Conservation (phyloP, 2,888 invertebrate species). For the Ennomos erosarius region DNA sequence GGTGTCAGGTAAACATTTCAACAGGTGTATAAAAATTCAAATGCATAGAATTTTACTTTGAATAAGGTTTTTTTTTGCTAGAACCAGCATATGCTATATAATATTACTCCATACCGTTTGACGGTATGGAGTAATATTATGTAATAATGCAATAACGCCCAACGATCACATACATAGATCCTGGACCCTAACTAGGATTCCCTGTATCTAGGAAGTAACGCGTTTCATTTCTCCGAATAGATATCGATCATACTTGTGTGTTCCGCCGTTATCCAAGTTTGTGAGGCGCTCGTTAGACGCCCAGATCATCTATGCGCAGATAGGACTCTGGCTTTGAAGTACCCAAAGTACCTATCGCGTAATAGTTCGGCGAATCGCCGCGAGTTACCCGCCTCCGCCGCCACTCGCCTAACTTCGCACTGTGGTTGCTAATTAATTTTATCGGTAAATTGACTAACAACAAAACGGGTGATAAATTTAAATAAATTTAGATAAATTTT, state of each 20-base stretch:
- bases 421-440: slow-evolving; percentile 23
- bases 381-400: slow-evolving; percentile 2
- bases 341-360: slow-evolving; percentile 6
- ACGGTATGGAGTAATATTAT: no score
- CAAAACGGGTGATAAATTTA: slow-evolving; percentile 8
- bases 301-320: slow-evolving; percentile 19
- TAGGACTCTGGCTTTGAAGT: slow-evolving; percentile 5
- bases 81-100: no score
- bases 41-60: no score
- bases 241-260: slow-evolving; percentile 8
- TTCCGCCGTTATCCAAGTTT: slow-evolving; percentile 14
- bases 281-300: slow-evolving; percentile 10
- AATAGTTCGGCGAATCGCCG: slow-evolving; percentile 8
- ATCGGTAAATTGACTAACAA: slow-evolving; percentile 16
- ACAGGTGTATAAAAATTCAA: no score
- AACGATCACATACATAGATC: no score
- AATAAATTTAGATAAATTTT: no score
- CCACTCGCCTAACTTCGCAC: slow-evolving; percentile 15
- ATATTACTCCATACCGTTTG: no score
- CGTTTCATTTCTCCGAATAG: slow-evolving; percentile 1
- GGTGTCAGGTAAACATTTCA: no score
- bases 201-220: no score
- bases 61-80: no score
- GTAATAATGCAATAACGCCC: no score
- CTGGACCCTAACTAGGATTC: no score